Evolutionary conservation across 2,113 vertebrate species (phyloP).

Genomic region (Nycticebus coucang): DNA sequence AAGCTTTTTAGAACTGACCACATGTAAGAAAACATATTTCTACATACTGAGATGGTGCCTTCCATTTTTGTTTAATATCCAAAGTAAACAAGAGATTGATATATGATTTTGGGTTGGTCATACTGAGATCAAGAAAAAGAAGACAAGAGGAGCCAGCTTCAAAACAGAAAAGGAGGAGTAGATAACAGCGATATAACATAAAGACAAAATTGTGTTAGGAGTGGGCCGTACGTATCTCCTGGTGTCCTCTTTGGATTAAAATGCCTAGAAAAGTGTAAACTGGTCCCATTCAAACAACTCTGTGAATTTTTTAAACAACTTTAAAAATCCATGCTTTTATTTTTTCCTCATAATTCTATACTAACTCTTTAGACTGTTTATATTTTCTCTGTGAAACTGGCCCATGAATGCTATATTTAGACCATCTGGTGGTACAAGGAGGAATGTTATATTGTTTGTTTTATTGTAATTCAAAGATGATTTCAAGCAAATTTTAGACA

Average conservation of each 20-base stretch:
- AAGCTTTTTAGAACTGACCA: neutral
- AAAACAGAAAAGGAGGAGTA: neutral
- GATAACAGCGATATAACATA: neutral
- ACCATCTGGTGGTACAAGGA: neutral
- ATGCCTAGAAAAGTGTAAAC: neutral
- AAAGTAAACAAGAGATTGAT: neutral
- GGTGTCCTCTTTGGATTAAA: neutral
- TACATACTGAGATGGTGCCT: neutral
- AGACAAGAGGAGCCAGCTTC: neutral
- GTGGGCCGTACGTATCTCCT: neutral
- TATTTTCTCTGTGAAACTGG: neutral
- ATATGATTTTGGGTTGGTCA: neutral
- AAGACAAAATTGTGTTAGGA: neutral
- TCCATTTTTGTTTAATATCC: neutral
- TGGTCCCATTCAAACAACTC: neutral
- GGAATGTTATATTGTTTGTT: neutral
- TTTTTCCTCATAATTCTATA: neutral
- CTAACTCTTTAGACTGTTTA: neutral
- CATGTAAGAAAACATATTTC: neutral
- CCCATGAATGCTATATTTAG: neutral
- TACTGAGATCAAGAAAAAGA: neutral
- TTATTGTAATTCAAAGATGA: neutral
- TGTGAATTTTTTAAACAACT: neutral
- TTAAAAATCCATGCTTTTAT: neutral
- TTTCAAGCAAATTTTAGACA: neutral